Evolutionary conservation across 2,797 vertebrate genomes (phyloP), one percentile per base, ranked within the genome.

Genomic region (Meda fulgida): DNA sequence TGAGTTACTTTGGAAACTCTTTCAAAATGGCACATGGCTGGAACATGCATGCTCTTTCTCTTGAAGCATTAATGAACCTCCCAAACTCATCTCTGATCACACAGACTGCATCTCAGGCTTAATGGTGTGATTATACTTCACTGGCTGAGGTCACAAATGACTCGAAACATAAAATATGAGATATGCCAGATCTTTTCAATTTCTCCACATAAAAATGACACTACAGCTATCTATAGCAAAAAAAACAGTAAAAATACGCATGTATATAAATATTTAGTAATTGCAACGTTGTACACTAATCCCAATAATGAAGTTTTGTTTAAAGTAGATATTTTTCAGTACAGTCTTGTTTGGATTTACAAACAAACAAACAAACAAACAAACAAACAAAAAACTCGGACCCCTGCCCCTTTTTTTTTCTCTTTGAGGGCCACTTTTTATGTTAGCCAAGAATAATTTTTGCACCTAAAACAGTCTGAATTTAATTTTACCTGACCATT

Each of bases 1-100:
- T 73, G 86, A 75, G 67, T 63, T 71, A 83, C 65, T 84, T 80
- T 72, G 26, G 86, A 53, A 88, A 86, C 70, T 63, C 38, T 80
- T 83, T 80, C 48, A 75, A 79, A 86, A 86, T 81, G 78, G 76
- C 36, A 83, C 81, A 36, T n/a, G 34, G 51, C 71, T 73, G 34
- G 40, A 53, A 71, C 53, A 69, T 78, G 18, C 71, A 51, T 55
- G n/a, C 51, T 19, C 77, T 34, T 78, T 60, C 29, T 60, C 40
- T 80, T 43, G 26, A 63, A 84, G 82, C 82, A 72, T 66, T 69
- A 65, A 81, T 87, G 73, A 80, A 71, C 48, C 63, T 81, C 78
- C 77, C 86, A 84, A 51, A n/a, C 38, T 60, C 26, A 34, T 87
- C 79, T 76, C 71, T 31, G 29, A 73, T 34, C 23, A 53, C 23